A percentile compares a stretch with the other conserved stretches of the same genome.
Conservation (phyloP, 1,140 invertebrate species). For the Drosophila tsacasi region DNA sequence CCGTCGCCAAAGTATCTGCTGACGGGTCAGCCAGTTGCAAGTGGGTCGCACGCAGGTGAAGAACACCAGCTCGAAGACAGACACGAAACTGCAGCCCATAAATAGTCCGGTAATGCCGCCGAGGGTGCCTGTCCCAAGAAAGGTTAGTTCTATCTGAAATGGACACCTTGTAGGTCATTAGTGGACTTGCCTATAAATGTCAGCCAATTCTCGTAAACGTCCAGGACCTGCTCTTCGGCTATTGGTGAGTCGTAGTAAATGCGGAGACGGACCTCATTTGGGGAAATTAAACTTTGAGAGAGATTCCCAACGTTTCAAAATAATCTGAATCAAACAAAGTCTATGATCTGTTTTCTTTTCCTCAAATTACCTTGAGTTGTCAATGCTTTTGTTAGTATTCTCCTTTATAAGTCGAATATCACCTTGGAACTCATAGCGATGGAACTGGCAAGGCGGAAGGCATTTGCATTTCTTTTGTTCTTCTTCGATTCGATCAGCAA, state of each 20-base stretch:
- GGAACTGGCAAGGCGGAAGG: constrained; percentile 62
- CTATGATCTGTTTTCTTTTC: not conserved
- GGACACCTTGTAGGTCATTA: constrained; percentile 26
- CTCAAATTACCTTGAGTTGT: constrained; percentile 30
- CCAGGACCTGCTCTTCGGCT: constrained; percentile 86
- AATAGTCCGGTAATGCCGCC: constrained; percentile 89
- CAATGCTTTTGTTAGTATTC: not conserved
- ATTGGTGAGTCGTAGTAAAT: constrained; percentile 87
- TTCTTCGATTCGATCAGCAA: constrained; percentile 22
- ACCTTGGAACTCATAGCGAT: constrained; percentile 54
- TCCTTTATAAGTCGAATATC: constrained; percentile 34
- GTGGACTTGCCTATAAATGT: constrained; percentile 65
- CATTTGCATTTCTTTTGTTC: constrained; percentile 59
- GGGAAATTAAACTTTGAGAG: not conserved
- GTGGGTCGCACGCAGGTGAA: constrained; percentile 83
- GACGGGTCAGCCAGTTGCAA: constrained; percentile 73
- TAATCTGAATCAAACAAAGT: not conserved
- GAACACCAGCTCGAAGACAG: constrained; percentile 88
- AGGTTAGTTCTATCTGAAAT: constrained; percentile 2
- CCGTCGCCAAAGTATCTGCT: constrained; percentile 59
- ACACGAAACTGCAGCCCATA: constrained; percentile 89
- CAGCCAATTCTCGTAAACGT: constrained; percentile 87
- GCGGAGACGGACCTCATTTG: constrained; percentile 81
- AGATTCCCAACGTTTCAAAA: no score
- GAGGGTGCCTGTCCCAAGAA: constrained; percentile 86